These are phyloP conservation scores for Strigamia crassipes DNA, from an alignment of 2,888 invertebrate genomes.

Conservation along the genomic window DNA sequence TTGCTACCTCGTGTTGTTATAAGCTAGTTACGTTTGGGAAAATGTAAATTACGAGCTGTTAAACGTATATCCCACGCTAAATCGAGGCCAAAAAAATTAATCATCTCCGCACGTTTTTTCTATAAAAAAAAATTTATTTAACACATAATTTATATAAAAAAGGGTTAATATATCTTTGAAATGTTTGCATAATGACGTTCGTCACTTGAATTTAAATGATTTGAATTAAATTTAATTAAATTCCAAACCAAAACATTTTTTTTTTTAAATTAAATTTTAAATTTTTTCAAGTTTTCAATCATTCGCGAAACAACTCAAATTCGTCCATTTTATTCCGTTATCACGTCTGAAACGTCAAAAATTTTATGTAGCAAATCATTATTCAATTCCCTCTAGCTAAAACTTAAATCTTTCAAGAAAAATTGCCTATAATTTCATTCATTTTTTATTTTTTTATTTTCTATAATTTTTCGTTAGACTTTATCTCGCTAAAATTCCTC, in stretches of 20 bases:
- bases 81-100: constrained; percentile 1
- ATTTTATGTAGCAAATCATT: neutral
- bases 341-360: neutral
- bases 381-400: neutral
- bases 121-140: neutral
- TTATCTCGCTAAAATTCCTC: neutral
- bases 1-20: neutral
- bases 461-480: neutral
- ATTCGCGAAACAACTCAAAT: neutral
- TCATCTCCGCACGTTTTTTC: neutral
- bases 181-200: neutral
- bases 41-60: neutral
- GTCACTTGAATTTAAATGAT: neutral
- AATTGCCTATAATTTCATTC: neutral
- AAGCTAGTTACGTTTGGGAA: neutral
- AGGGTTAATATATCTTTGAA: constrained; percentile 4
- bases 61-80: neutral
- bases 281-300: neutral
- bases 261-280: too few species aligned
- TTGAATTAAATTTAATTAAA: neutral
- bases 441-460: neutral
- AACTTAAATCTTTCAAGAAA: neutral
- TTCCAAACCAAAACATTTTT: neutral
- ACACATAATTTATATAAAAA: neutral
- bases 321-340: neutral